Conservation (phyloP, 2,797 vertebrate genomes). For the Brachyalestes nurse region DNA sequence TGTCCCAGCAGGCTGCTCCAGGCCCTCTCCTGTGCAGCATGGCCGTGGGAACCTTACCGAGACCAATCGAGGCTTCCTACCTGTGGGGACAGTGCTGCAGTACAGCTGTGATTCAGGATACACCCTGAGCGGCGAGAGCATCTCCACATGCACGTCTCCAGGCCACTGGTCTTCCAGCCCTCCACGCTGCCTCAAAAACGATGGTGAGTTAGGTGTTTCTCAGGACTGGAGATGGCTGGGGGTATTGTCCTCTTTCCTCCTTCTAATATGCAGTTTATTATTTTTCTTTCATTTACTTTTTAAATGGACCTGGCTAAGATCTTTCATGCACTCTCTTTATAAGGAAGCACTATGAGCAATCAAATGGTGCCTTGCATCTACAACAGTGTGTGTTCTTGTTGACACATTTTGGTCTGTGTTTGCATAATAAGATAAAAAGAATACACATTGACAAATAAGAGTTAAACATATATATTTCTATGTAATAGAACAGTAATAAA, state of each 20-base stretch:
- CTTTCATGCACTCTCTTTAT: too few species aligned
- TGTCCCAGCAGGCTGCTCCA: conserved; percentile 70
- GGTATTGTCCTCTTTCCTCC: not conserved
- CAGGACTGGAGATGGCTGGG: not conserved
- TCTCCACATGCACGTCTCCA: conserved; percentile 72
- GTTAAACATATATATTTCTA: too few species aligned
- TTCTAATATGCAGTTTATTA: too few species aligned
- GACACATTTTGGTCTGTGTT: too few species aligned
- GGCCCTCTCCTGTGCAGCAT: conserved; percentile 71
- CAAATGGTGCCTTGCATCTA: too few species aligned
- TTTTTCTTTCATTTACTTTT: too few species aligned
- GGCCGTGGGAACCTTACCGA: conserved; percentile 79
- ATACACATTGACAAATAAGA: too few species aligned
- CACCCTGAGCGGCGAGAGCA: conserved; percentile 69
- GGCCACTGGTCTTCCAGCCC: conserved; percentile 74
- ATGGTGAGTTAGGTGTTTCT: conserved; percentile 59
- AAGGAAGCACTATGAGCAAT: too few species aligned
- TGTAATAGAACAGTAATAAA: too few species aligned
- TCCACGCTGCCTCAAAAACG: conserved; percentile 73
- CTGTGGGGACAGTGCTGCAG: conserved; percentile 73
- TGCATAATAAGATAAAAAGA: too few species aligned
- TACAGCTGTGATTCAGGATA: conserved; percentile 78
- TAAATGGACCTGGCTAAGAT: too few species aligned
- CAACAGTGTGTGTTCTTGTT: too few species aligned
- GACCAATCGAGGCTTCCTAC: conserved; percentile 77